Conservation (phyloP, 2,888 invertebrate genomes). For the Tyria jacobaeae region DNA sequence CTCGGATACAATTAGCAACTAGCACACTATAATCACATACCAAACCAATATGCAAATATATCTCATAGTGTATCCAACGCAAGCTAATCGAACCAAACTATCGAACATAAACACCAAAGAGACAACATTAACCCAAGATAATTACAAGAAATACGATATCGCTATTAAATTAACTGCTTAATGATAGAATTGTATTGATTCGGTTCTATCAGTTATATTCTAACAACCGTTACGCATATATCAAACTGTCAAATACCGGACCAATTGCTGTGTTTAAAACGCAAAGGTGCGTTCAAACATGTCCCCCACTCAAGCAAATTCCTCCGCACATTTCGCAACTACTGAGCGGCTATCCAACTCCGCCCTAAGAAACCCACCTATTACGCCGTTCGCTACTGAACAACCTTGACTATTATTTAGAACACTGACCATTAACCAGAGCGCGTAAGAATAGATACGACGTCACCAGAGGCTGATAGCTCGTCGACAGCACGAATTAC, state of each 20-base stretch:
- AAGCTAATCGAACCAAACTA: slow-evolving; percentile 21
- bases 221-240: slow-evolving; percentile 63
- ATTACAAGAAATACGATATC: slow-evolving; percentile 55
- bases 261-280: slow-evolving; percentile 79
- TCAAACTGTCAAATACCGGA: slow-evolving; percentile 79
- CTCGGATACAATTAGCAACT: slow-evolving; percentile 19
- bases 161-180: slow-evolving; percentile 53
- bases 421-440: slow-evolving; percentile 67
- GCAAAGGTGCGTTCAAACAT: slow-evolving; percentile 69
- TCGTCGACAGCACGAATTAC: slow-evolving; percentile 81
- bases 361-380: slow-evolving; percentile 80
- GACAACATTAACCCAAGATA: slow-evolving; percentile 49
- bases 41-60: slow-evolving; percentile 31
- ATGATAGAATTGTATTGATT: slow-evolving; percentile 61
- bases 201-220: slow-evolving; percentile 41
- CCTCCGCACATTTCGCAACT: slow-evolving; percentile 71
- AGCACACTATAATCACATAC: slow-evolving; percentile 30
- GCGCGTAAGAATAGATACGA: slow-evolving; percentile 65
- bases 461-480: slow-evolving; percentile 79
- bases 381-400: slow-evolving; percentile 80
- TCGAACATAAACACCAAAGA: slow-evolving; percentile 23
- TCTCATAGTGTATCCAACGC: slow-evolving; percentile 20
- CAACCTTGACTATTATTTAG: slow-evolving; percentile 81
- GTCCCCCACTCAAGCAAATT: slow-evolving; percentile 76
- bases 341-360: slow-evolving; percentile 57